These are phyloP conservation scores for Epistrophe grossulariae DNA, from an alignment of 2,888 invertebrate genomes.

Conservation along the genomic window DNA sequence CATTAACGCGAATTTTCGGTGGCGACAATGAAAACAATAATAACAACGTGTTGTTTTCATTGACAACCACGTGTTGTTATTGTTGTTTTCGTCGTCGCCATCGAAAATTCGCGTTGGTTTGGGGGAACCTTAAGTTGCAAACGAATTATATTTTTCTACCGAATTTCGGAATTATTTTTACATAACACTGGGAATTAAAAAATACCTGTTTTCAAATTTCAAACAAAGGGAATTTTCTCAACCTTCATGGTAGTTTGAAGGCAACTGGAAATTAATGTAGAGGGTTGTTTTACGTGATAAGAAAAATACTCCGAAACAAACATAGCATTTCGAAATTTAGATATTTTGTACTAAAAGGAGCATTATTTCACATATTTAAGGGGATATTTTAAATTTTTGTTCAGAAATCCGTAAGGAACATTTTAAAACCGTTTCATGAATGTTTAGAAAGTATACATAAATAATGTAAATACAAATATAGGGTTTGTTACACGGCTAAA, in stretches of 20 bases:
- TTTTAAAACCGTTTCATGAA: not conserved
- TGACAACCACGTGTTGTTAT: too few species aligned
- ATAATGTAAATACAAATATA: not conserved
- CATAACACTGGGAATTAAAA: not conserved
- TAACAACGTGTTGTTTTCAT: too few species aligned
- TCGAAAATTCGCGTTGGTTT: too few species aligned
- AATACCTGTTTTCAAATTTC: not conserved
- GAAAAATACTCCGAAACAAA: conserved; percentile 8
- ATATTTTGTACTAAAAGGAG: not conserved
- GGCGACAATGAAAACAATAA: too few species aligned
- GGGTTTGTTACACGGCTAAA: not conserved
- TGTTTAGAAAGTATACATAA: too few species aligned
- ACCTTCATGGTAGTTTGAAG: not conserved
- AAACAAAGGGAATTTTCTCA: not conserved
- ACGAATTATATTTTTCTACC: too few species aligned
- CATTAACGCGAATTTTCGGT: too few species aligned
- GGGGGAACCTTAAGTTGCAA: too few species aligned
- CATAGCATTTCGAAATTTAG: not conserved
- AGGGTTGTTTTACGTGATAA: not conserved
- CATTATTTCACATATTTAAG: not conserved
- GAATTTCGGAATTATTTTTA: too few species aligned
- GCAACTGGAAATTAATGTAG: not conserved
- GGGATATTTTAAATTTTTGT: not conserved
- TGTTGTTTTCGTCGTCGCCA: too few species aligned
- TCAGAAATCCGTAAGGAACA: not conserved